phyloP scores from a whole-genome alignment of 2,888 invertebrate genomes.

The Lasius fuliginosus region DNA sequence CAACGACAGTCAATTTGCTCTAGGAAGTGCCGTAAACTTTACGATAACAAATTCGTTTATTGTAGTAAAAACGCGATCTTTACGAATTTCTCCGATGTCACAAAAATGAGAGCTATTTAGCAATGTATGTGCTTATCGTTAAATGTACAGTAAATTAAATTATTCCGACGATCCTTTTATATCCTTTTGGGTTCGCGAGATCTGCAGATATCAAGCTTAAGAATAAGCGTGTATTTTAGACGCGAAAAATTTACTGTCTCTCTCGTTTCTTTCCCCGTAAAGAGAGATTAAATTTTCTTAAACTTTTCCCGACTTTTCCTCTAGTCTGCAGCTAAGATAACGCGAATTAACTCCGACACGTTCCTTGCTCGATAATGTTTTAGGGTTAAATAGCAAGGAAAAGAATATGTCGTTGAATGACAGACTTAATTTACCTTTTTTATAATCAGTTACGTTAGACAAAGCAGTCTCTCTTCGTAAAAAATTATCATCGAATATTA shows the following conservation, averaged over 20 bases:
- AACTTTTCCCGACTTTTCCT: conserved; percentile 34
- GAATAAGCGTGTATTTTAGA: conserved; percentile 33
- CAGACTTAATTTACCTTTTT: neutral
- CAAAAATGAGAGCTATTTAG: conserved; percentile 43
- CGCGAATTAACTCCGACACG: conserved; percentile 9
- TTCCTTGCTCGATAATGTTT: neutral
- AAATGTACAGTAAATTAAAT: conserved; percentile 52
- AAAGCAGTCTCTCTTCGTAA: neutral
- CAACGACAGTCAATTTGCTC: neutral
- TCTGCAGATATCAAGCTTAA: conserved; percentile 46
- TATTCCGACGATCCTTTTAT: conserved; percentile 24
- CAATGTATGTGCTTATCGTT: conserved; percentile 9
- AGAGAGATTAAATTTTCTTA: conserved; percentile 32
- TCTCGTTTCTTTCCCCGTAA: neutral
- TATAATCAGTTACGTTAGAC: neutral
- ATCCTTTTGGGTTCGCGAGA: conserved; percentile 55
- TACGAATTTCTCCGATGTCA: conserved; percentile 42
- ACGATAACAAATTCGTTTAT: conserved; percentile 39
- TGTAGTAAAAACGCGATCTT: conserved; percentile 38
- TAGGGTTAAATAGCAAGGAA: neutral
- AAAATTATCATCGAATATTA: neutral
- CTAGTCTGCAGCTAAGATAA: neutral
- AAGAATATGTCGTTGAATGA: neutral
- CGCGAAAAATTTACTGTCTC: conserved; percentile 12
- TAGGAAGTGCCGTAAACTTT: conserved; percentile 11